These are phyloP conservation scores for Cyanoramphus novaezelandiae DNA, from an alignment of 2,113 vertebrate species.

Conservation along the genomic window DNA sequence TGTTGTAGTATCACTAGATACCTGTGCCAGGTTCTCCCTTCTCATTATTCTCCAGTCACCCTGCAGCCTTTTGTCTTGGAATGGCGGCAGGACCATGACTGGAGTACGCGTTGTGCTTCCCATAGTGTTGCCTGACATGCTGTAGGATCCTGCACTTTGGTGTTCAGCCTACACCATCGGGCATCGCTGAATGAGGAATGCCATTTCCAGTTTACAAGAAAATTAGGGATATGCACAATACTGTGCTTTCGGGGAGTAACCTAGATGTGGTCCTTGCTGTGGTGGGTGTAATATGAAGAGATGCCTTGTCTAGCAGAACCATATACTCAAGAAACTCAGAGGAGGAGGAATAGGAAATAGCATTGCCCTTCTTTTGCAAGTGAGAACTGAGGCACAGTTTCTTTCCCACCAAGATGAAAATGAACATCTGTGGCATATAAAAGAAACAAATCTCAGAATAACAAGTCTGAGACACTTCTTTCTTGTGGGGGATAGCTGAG, in stretches of 20 bases:
- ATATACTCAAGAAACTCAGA: background rate
- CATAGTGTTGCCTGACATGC: accelerated
- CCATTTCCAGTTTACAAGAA: background rate
- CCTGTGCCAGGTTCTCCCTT: background rate
- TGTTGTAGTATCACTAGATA: background rate
- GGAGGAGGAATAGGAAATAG: background rate
- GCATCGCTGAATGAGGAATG: background rate
- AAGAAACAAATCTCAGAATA: background rate
- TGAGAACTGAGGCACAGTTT: background rate
- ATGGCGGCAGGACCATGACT: background rate
- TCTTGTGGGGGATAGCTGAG: background rate
- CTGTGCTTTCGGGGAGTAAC: background rate
- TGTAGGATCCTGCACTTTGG: background rate
- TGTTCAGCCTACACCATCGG: background rate
- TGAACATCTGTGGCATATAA: background rate
- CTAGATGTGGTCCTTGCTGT: background rate
- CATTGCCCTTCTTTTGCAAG: background rate
- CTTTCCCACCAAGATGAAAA: background rate
- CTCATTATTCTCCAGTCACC: background rate
- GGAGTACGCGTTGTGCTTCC: background rate
- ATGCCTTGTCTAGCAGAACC: background rate
- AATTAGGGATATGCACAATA: background rate
- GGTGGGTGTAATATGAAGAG: background rate
- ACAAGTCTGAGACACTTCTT: background rate
- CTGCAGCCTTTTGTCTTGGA: background rate